Conservation (phyloP, 2,113 vertebrate species). For the Prietella phreatophila region DNA sequence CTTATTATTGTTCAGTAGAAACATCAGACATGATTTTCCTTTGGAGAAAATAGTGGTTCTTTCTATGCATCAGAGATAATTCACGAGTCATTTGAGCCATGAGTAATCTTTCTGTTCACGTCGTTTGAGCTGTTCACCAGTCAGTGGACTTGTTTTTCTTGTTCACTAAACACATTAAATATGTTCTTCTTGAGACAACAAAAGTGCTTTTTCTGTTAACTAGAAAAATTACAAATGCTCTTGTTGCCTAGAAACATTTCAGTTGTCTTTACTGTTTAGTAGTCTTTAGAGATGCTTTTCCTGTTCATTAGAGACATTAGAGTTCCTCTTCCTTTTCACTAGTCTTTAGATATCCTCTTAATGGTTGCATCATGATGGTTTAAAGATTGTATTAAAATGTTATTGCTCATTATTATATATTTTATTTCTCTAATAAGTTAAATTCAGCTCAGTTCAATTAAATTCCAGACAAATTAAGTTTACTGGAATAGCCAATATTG, state of each 20-base stretch:
- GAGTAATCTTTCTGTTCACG: conserved; percentile 45
- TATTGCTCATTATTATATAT: neutral
- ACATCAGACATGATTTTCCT: neutral
- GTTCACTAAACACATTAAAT: neutral
- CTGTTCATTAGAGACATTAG: neutral
- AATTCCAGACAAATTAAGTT: neutral
- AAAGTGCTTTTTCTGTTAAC: neutral
- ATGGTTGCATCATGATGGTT: neutral
- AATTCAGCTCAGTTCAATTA: neutral
- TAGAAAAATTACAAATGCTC: neutral
- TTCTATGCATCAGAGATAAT: neutral
- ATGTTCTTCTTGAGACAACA: neutral
- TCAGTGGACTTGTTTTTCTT: neutral
- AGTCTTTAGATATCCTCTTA: neutral
- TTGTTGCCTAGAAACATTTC: neutral
- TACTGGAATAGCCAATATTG: neutral
- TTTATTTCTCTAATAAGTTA: neutral
- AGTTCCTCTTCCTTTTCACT: neutral
- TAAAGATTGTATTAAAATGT: neutral
- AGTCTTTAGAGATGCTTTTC: neutral
- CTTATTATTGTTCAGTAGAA: neutral
- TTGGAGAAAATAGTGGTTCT: neutral
- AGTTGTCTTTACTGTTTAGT: neutral
- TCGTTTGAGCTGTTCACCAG: neutral
- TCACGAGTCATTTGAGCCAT: neutral